Evolutionary conservation across 2,888 invertebrate species (phyloP).

Genomic region (Rhopalosiphum nymphaeae): DNA sequence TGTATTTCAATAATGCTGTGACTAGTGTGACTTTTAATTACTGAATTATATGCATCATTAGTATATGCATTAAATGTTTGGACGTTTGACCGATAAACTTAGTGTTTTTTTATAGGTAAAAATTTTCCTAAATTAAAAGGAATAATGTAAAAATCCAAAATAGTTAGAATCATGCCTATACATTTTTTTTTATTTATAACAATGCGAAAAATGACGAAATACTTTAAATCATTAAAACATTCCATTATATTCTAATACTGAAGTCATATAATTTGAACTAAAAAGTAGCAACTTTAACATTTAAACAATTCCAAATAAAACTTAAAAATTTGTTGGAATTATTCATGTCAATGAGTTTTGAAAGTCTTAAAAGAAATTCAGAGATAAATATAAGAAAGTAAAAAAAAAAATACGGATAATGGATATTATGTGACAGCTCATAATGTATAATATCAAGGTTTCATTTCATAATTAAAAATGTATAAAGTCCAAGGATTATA

Average conservation of each 20-base stretch:
- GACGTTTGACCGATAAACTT: background rate
- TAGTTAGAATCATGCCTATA: background rate
- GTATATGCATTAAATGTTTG: background rate
- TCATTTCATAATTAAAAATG: background rate
- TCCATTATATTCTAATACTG: background rate
- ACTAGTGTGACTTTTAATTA: background rate
- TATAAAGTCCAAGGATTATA: background rate
- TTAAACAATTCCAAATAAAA: conserved; percentile 7
- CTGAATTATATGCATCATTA: background rate
- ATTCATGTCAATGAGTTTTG: background rate
- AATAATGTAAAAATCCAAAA: background rate
- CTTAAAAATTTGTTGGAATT: background rate
- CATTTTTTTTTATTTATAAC: background rate
- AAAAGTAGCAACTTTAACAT: background rate
- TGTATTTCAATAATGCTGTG: background rate
- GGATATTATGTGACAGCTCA: background rate
- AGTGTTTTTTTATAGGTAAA: background rate
- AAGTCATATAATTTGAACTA: background rate
- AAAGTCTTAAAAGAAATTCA: background rate
- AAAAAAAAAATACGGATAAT: background rate
- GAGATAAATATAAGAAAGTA: background rate
- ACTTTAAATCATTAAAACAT: background rate
- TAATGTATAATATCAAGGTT: background rate
- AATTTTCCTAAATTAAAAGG: background rate
- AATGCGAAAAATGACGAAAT: background rate